Conservation (phyloP, 2,888 invertebrate genomes). For the Chydorus sphaericus region DNA sequence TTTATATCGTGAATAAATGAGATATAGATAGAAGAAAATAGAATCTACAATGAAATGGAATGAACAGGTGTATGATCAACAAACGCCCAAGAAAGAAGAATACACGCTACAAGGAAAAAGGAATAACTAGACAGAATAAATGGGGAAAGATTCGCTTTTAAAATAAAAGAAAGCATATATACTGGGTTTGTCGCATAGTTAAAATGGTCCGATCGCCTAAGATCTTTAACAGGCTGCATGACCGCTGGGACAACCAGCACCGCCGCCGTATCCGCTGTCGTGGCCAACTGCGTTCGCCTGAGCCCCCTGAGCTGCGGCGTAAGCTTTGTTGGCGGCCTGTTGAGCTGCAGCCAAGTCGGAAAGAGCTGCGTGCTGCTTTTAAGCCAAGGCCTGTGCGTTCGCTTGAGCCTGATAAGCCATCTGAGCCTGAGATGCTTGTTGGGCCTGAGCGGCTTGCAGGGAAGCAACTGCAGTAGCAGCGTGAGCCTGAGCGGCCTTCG, state of each 20-base stretch:
- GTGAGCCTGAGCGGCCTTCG: slow-evolving; percentile 20
- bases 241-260: not conserved
- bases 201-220: too few relatives aligned
- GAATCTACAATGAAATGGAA: too few relatives aligned
- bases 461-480: slow-evolving; percentile 21
- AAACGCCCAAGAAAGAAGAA: too few relatives aligned
- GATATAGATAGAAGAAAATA: too few relatives aligned
- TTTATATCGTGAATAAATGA: too few relatives aligned
- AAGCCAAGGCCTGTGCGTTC: slow-evolving; percentile 22
- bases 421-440: slow-evolving; percentile 21
- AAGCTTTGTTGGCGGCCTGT: slow-evolving; percentile 20
- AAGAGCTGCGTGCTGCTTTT: slow-evolving; percentile 21
- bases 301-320: slow-evolving; percentile 20
- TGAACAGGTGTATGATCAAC: too few relatives aligned
- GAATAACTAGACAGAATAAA: too few relatives aligned
- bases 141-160: too few relatives aligned
- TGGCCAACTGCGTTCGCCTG: slow-evolving; percentile 20
- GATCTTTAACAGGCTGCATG: not conserved
- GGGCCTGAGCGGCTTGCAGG: slow-evolving; percentile 19
- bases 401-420: slow-evolving; percentile 23
- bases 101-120: too few relatives aligned
- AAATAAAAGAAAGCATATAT: too few relatives aligned
- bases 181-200: too few relatives aligned
- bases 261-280: slow-evolving; percentile 12
- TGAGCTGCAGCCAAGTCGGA: slow-evolving; percentile 21